Percentiles rank a stretch among this genome's conserved stretches.
Evolutionary conservation across 1,140 invertebrate species (phyloP).

Genomic region (Cataglyphis hispanica): DNA sequence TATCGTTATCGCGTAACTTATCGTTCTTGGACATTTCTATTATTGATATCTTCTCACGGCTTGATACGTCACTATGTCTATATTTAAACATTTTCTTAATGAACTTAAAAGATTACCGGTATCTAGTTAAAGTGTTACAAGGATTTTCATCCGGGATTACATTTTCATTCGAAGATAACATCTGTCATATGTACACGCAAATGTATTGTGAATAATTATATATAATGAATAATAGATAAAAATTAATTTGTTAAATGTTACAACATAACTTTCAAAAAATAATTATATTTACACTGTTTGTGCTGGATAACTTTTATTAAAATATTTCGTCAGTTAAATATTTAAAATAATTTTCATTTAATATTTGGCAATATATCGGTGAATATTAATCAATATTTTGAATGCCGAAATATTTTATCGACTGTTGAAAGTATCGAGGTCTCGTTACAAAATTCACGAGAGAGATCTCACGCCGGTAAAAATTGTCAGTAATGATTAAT

Average conservation of each 20-base stretch:
- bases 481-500: slow-evolving; percentile 3
- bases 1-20: slow-evolving; percentile 69
- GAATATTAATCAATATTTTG: slow-evolving; percentile 46
- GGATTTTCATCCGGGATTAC: slow-evolving; percentile 31
- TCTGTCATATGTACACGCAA: background rate
- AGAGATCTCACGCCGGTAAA: slow-evolving; percentile 21
- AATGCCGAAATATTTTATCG: slow-evolving; percentile 30
- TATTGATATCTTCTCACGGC: slow-evolving; percentile 63
- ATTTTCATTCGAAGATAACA: slow-evolving; percentile 10
- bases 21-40: slow-evolving; percentile 66
- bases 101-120: slow-evolving; percentile 41
- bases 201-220: background rate
- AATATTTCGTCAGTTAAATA: background rate
- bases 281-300: background rate
- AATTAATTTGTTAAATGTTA: background rate
- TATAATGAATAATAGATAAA: background rate
- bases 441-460: background rate
- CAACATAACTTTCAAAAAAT: background rate
- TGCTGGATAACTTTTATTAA: background rate
- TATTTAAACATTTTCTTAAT: slow-evolving; percentile 71
- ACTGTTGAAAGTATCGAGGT: slow-evolving; percentile 18
- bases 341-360: background rate
- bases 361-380: background rate
- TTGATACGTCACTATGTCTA: slow-evolving; percentile 55
- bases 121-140: slow-evolving; percentile 57